phyloP scores from a whole-genome alignment of 2,113 vertebrate genomes.

The Rhabdornis inornatus region DNA sequence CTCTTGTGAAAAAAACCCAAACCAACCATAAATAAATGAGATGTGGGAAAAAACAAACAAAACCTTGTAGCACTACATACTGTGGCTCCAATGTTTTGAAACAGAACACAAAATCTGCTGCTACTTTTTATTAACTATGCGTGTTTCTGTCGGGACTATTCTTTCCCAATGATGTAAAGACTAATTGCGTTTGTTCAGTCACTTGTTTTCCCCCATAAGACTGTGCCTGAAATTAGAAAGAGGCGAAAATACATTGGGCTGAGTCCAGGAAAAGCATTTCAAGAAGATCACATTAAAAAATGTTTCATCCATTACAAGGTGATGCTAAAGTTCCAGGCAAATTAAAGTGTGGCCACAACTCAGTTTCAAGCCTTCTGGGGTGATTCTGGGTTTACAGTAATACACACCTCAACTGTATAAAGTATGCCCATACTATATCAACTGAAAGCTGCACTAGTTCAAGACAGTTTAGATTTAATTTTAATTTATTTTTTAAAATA shows the following conservation, averaged over 20 bases:
- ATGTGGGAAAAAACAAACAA: neutral
- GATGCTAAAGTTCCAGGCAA: neutral
- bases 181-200: neutral
- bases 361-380: neutral
- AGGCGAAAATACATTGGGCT: neutral
- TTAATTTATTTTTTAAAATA: neutral
- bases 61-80: neutral
- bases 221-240: neutral
- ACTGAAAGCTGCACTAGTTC: neutral
- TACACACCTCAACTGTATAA: neutral
- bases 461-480: neutral
- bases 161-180: neutral
- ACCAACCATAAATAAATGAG: neutral
- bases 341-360: neutral
- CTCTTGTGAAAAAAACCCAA: neutral
- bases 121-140: neutral
- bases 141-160: neutral
- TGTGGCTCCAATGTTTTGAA: neutral
- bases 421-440: neutral
- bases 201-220: neutral
- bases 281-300: neutral
- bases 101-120: neutral
- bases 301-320: neutral
- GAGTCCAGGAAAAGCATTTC: neutral
- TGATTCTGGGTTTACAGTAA: neutral